These are phyloP conservation scores for Podarcis raffonei DNA, from an alignment of 2,113 vertebrate genomes.

Conservation along the genomic window DNA sequence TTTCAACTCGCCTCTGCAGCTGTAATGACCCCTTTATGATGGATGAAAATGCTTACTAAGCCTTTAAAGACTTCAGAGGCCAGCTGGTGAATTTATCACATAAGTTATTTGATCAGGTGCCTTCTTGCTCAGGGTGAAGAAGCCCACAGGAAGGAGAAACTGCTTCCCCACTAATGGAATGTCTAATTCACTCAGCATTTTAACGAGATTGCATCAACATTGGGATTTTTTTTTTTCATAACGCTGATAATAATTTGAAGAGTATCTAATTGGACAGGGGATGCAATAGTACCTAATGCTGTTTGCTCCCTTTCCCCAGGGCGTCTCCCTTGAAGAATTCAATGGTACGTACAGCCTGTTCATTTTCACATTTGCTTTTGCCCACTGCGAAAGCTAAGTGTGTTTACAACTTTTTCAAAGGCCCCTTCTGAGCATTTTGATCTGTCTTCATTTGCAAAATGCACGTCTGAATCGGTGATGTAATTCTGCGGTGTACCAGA, in stretches of 20 bases:
- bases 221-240: not conserved
- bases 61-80: not conserved
- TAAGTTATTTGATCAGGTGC: not conserved
- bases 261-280: not conserved
- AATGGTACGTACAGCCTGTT: not conserved
- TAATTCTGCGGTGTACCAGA: not conserved
- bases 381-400: not conserved
- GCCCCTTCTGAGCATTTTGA: not conserved
- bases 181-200: not conserved
- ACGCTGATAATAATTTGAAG: not conserved
- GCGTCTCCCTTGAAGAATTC: not conserved
- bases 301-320: not conserved
- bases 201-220: not conserved
- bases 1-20: constrained; percentile 6
- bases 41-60: constrained; percentile 7
- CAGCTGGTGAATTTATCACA: not conserved
- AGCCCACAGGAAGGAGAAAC: not conserved
- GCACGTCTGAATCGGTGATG: not conserved
- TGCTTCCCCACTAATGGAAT: not conserved
- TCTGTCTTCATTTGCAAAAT: not conserved
- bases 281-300: not conserved
- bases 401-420: not conserved
- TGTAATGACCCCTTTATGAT: not conserved
- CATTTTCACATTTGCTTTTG: not conserved
- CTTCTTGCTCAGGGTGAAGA: not conserved